These are phyloP conservation scores for Dunckerocampus dactyliophorus DNA, from an alignment of 2,113 vertebrate genomes.

Conservation along the genomic window DNA sequence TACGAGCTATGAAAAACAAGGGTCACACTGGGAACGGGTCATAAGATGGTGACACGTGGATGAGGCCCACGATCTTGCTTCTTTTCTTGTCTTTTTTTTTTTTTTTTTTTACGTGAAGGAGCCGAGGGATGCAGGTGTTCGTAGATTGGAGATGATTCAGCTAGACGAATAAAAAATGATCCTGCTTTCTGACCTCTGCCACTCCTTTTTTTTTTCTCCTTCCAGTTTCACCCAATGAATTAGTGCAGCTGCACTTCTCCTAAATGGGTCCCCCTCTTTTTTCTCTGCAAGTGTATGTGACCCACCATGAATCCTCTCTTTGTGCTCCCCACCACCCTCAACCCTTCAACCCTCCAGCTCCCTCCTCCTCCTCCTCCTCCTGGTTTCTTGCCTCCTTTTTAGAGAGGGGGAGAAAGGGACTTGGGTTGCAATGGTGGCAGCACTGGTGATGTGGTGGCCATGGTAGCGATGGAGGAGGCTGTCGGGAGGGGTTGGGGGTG, in stretches of 20 bases:
- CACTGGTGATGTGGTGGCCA: slow-evolving; percentile 60
- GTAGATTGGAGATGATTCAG: slow-evolving; percentile 35
- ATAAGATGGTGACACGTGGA: not conserved
- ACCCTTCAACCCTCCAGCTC: not conserved
- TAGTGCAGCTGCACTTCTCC: slow-evolving; percentile 78
- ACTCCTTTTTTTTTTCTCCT: slow-evolving; percentile 41
- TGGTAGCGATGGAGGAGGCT: slow-evolving; percentile 54
- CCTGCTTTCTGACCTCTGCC: slow-evolving; percentile 71
- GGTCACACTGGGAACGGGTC: not conserved
- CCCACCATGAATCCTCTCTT: slow-evolving; percentile 76
- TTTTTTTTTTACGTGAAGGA: not conserved
- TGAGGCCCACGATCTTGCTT: not conserved
- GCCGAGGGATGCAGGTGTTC: slow-evolving; percentile 43
- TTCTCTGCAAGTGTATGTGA: slow-evolving; percentile 64
- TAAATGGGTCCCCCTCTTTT: slow-evolving; percentile 75
- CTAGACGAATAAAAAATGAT: slow-evolving; percentile 70
- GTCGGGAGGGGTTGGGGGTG: slow-evolving; percentile 15
- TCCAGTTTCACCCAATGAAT: slow-evolving; percentile 76
- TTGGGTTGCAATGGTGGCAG: slow-evolving; percentile 58
- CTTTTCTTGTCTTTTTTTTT: not conserved
- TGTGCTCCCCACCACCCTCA: slow-evolving; percentile 65
- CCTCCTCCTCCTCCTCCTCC: slow-evolving; percentile 11
- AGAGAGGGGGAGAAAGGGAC: slow-evolving; percentile 50
- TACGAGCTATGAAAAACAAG: not conserved
- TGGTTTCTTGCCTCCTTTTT: slow-evolving; percentile 65